Evolutionary conservation across 2,888 invertebrate species (phyloP).

Genomic region (Acanthococcus lagerstroemiae): DNA sequence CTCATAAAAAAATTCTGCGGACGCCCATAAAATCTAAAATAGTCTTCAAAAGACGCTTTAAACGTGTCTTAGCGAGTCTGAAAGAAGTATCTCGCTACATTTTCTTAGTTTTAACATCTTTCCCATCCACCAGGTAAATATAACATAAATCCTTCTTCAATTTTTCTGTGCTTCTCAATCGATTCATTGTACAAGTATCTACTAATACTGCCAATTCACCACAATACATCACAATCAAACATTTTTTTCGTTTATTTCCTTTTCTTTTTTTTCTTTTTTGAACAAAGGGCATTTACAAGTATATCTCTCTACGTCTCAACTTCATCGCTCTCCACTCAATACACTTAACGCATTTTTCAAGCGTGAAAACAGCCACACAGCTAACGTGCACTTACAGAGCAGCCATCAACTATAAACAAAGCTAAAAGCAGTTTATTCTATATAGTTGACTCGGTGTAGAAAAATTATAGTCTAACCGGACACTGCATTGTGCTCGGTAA

Average conservation of each 20-base stretch:
- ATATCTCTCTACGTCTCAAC: neutral
- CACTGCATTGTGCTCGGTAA: conserved; percentile 7
- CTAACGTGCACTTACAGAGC: neutral
- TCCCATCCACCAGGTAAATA: too few species aligned
- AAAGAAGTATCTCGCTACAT: too few species aligned
- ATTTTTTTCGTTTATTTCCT: too few species aligned
- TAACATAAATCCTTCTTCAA: too few species aligned
- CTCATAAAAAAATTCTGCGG: too few species aligned
- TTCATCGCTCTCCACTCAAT: neutral
- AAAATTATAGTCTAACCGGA: conserved; percentile 21
- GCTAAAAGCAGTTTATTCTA: neutral
- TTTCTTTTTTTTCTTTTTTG: too few species aligned
- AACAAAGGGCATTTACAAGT: neutral
- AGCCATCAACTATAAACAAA: neutral
- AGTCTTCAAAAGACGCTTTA: too few species aligned
- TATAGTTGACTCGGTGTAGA: neutral
- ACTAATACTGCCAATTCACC: neutral
- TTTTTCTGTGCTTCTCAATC: too few species aligned
- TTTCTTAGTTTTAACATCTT: too few species aligned
- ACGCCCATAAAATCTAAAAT: too few species aligned
- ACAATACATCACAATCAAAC: neutral
- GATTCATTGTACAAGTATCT: too few species aligned
- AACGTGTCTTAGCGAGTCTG: too few species aligned
- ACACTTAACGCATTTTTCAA: neutral
- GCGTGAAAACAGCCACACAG: neutral